These are phyloP conservation scores for Amblyteles armatorius DNA, from an alignment of 2,888 invertebrate genomes.

Conservation along the genomic window DNA sequence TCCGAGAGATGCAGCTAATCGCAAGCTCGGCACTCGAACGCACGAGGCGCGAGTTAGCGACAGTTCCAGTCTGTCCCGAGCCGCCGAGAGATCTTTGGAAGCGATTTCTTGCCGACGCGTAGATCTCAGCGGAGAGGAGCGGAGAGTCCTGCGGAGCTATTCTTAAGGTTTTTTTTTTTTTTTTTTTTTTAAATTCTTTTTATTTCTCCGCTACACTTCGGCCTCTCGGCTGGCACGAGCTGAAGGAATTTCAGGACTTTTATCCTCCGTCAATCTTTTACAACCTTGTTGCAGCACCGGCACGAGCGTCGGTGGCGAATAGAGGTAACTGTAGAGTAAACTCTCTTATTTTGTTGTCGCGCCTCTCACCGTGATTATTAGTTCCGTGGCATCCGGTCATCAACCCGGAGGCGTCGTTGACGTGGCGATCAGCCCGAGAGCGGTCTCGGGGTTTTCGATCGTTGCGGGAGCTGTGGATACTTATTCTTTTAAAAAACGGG, in stretches of 20 bases:
- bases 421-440: constrained; percentile 3
- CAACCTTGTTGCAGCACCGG: constrained; percentile 41
- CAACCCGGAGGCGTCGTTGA: constrained; percentile 34
- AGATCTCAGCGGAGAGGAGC: neutral
- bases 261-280: constrained; percentile 49
- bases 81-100: constrained; percentile 44
- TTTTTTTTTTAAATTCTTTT: neutral
- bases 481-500: neutral
- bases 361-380: constrained; percentile 64
- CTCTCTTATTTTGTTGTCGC: constrained; percentile 62
- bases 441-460: neutral
- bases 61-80: constrained; percentile 23
- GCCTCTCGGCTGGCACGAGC: constrained; percentile 62
- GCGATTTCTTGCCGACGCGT: constrained; percentile 50
- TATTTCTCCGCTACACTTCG: constrained; percentile 27
- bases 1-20: constrained; percentile 11
- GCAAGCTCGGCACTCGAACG: constrained; percentile 36
- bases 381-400: constrained; percentile 60
- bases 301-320: constrained; percentile 19
- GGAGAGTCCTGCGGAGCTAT: constrained; percentile 39
- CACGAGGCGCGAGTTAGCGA: constrained; percentile 32
- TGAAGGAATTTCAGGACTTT: constrained; percentile 63
- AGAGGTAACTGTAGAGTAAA: constrained; percentile 62
- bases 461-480: neutral
- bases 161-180: constrained; percentile 9